A percentile compares a stretch with the other conserved stretches of the same genome.
Conservation (phyloP, 2,888 invertebrate species). For the Elysia crispata region DNA sequence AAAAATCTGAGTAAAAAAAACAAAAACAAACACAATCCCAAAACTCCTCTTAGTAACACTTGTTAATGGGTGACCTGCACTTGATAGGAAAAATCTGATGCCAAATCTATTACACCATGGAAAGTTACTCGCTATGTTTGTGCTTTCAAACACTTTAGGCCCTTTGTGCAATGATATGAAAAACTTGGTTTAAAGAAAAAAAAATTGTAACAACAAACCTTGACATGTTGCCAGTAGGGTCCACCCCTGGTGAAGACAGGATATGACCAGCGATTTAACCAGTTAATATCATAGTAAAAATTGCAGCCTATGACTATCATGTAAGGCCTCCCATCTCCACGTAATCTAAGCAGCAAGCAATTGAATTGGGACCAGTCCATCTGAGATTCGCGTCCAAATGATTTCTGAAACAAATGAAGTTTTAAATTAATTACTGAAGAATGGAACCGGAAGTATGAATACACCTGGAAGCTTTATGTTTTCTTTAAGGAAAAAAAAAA, state of each 20-base stretch:
- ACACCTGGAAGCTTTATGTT: constrained; percentile 31
- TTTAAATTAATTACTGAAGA: too few relatives aligned
- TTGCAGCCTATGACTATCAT: constrained; percentile 84
- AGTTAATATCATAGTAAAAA: constrained; percentile 86
- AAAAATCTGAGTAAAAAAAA: too few relatives aligned
- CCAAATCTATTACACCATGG: too few relatives aligned
- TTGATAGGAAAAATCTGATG: too few relatives aligned
- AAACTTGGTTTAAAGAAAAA: neutral
- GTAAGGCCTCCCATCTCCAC: constrained; percentile 97
- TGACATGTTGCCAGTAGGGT: constrained; percentile 97
- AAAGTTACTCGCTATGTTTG: too few relatives aligned
- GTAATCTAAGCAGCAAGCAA: constrained; percentile 85
- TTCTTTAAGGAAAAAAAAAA: too few relatives aligned
- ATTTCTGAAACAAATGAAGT: constrained; percentile 84
- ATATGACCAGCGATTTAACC: constrained; percentile 92
- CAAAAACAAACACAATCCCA: too few relatives aligned
- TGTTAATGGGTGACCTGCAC: too few relatives aligned
- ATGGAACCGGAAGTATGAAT: too few relatives aligned
- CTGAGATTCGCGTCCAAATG: constrained; percentile 85
- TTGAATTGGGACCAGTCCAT: constrained; percentile 89
- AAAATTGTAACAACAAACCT: constrained; percentile 79
- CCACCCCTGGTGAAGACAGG: constrained; percentile 95
- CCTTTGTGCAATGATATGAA: too few relatives aligned
- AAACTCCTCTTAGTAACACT: too few relatives aligned
- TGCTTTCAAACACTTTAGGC: too few relatives aligned